Percentiles rank a stretch among this genome's conserved stretches.
Conservation (phyloP, 2,113 vertebrate genomes). For the Tretioscincus oriximinensis region DNA sequence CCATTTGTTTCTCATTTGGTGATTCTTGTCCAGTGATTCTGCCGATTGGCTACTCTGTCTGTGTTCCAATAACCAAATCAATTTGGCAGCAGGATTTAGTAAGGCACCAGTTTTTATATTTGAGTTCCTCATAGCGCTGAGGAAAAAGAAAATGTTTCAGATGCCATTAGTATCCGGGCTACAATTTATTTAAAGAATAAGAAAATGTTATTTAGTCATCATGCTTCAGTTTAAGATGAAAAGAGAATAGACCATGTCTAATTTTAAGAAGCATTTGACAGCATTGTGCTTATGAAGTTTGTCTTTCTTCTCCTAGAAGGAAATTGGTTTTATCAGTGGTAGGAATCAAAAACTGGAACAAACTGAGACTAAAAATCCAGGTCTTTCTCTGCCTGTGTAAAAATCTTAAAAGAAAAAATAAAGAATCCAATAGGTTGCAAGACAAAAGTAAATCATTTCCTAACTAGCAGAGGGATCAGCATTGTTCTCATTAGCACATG, state of each 20-base stretch:
- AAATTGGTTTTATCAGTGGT: not conserved
- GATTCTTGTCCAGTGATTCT: too few species aligned
- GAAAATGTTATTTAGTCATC: not conserved
- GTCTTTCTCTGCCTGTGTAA: not conserved
- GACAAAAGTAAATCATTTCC: not conserved
- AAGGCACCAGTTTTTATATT: too few species aligned
- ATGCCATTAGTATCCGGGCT: not conserved
- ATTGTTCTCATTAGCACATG: too few species aligned
- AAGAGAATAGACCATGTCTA: not conserved
- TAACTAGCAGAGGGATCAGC: too few species aligned
- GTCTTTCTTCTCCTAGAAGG: too few species aligned
- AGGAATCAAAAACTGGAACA: not conserved
- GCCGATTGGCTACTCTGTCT: too few species aligned
- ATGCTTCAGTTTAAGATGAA: not conserved
- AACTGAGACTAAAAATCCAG: not conserved
- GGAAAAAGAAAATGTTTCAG: too few species aligned
- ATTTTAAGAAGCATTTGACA: too few species aligned
- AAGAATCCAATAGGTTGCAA: not conserved
- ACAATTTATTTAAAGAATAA: not conserved
- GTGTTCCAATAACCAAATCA: too few species aligned
- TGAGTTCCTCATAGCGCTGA: too few species aligned
- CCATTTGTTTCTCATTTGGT: too few species aligned
- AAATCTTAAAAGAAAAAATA: not conserved
- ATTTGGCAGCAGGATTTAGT: too few species aligned
- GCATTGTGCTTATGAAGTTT: not conserved